These are phyloP conservation scores for Enoplolaimus lenunculus DNA, from an alignment of 2,888 invertebrate species.

Conservation along the genomic window DNA sequence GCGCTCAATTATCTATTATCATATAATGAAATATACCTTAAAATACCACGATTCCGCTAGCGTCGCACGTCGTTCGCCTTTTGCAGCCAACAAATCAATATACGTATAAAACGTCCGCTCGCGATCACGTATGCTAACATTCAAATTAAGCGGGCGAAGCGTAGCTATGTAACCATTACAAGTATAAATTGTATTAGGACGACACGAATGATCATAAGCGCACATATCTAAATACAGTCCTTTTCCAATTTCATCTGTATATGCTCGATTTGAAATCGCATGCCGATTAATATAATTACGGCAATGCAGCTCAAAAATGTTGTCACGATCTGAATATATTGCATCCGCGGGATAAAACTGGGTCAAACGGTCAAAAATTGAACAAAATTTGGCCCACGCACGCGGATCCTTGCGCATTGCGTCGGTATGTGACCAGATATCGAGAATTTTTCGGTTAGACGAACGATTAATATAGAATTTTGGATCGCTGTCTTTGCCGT, in stretches of 20 bases:
- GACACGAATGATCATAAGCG: conserved; percentile 35
- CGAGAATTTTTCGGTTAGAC: conserved; percentile 33
- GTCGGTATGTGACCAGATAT: conserved; percentile 35
- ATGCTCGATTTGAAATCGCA: conserved; percentile 35
- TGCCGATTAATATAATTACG: conserved; percentile 39
- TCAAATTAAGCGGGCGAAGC: conserved; percentile 30
- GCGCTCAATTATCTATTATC: neutral
- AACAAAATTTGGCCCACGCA: conserved; percentile 32
- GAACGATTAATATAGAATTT: conserved; percentile 28
- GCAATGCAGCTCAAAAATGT: conserved; percentile 37
- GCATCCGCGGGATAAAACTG: conserved; percentile 30
- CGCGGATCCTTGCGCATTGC: conserved; percentile 31
- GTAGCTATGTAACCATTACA: conserved; percentile 32
- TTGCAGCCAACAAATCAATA: conserved; percentile 30
- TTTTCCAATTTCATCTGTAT: conserved; percentile 37
- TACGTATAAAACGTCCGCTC: conserved; percentile 36
- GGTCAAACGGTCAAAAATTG: conserved; percentile 23
- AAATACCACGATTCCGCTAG: conserved; percentile 25
- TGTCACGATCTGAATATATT: conserved; percentile 32
- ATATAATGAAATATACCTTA: no score
- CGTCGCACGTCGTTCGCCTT: conserved; percentile 31
- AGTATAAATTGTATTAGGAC: conserved; percentile 36
- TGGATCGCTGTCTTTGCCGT: conserved; percentile 28
- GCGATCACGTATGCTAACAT: conserved; percentile 31
- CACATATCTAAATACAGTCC: conserved; percentile 39